phyloP scores from a whole-genome alignment of 2,113 vertebrate species.

The Cebidichthys violaceus region DNA sequence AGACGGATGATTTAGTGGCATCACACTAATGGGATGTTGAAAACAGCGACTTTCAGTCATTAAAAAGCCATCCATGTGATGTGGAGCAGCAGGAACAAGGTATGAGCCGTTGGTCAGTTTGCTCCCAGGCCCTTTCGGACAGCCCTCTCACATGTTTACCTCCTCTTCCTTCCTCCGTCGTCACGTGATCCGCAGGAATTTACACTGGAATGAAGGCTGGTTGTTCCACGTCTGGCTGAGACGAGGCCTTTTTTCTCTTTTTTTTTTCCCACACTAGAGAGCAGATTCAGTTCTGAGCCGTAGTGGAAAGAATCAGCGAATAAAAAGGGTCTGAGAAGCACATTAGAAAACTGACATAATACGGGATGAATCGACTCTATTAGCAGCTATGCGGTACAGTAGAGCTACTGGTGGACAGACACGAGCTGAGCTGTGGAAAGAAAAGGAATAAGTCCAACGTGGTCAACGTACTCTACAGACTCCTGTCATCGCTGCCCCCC shows the following conservation, averaged over 20 bases:
- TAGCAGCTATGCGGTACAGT: slow-evolving; percentile 32
- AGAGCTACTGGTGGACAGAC: slow-evolving; percentile 42
- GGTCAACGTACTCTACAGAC: slow-evolving; percentile 34
- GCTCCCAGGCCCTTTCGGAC: neutral
- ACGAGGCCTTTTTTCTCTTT: slow-evolving; percentile 63
- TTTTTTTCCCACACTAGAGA: slow-evolving; percentile 67
- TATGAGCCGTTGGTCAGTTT: neutral
- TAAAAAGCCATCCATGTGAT: neutral
- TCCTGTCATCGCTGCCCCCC: slow-evolving; percentile 52
- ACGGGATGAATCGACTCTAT: slow-evolving; percentile 24
- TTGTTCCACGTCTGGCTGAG: slow-evolving; percentile 66
- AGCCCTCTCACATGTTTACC: slow-evolving; percentile 50
- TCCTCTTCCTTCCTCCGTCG: slow-evolving; percentile 8
- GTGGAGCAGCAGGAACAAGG: neutral
- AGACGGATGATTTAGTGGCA: neutral
- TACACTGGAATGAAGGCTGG: slow-evolving; percentile 68
- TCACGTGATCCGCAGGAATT: slow-evolving; percentile 66
- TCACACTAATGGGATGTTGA: neutral
- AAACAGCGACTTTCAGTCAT: neutral
- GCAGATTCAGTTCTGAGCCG: slow-evolving; percentile 50
- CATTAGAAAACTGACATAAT: slow-evolving; percentile 57
- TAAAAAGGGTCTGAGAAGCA: slow-evolving; percentile 50
- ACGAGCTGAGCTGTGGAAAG: slow-evolving; percentile 35
- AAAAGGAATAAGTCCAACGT: slow-evolving; percentile 27
- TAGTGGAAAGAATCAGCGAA: slow-evolving; percentile 71